Evolutionary conservation across 2,797 vertebrate species (phyloP).

Genomic region (Sebastes flavidus): DNA sequence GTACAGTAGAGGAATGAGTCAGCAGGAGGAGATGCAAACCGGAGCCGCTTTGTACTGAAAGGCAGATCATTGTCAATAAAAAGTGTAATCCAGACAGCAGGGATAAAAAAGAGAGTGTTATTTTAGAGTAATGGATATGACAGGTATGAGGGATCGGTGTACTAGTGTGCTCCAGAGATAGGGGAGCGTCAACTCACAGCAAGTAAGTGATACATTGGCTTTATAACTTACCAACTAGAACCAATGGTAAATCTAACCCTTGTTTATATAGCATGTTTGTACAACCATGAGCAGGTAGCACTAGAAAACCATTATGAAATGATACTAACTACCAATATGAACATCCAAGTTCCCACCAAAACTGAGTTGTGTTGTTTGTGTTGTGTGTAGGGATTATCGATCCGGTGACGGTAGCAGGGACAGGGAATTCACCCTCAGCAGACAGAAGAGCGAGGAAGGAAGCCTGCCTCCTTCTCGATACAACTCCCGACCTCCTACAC

Average conservation of each 20-base stretch:
- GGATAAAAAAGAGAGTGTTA: neutral
- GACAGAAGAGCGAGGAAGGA: conserved; percentile 53
- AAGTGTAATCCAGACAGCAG: neutral
- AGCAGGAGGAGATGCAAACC: neutral
- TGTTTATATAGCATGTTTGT: neutral
- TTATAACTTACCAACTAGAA: neutral
- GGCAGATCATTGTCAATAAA: neutral
- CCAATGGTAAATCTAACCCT: neutral
- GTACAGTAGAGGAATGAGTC: neutral
- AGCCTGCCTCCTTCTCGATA: conserved; percentile 61
- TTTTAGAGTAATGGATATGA: conserved; percentile 30
- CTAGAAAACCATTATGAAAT: neutral
- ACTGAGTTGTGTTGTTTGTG: neutral
- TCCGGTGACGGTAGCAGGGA: conserved; percentile 22
- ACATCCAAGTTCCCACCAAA: neutral
- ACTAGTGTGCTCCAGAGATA: neutral
- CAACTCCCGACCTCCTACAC: conserved; percentile 68
- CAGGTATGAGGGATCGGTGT: neutral
- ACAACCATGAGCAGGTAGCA: neutral
- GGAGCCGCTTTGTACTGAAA: neutral
- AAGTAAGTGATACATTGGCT: neutral
- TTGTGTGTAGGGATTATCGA: conserved; percentile 64
- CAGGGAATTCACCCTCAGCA: conserved; percentile 48
- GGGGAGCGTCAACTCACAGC: neutral
- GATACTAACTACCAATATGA: neutral